Conservation (phyloP, 2,113 vertebrate genomes). For the Oreochromis spilurus region DNA sequence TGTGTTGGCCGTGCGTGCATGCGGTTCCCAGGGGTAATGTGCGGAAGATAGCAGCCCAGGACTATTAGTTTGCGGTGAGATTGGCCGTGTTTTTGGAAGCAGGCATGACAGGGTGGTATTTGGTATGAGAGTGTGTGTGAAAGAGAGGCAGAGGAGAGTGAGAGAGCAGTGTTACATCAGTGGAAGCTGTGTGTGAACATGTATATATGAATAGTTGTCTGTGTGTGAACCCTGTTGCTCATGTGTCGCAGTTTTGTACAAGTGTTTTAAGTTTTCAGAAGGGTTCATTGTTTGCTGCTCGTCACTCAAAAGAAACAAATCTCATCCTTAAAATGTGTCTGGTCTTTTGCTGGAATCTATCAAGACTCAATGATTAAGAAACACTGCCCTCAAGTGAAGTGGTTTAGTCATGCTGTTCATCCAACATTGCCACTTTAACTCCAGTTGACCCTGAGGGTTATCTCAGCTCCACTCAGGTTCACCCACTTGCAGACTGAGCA, state of each 20-base stretch:
- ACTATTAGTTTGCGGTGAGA: conserved; percentile 52
- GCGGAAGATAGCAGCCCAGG: conserved; percentile 40
- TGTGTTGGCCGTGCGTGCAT: not conserved
- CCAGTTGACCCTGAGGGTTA: not conserved
- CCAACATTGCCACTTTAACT: conserved; percentile 9
- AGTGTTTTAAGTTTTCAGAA: not conserved
- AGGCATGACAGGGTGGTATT: conserved; percentile 43
- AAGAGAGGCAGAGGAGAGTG: not conserved
- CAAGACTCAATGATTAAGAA: conserved; percentile 25
- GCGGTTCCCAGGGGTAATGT: conserved; percentile 23
- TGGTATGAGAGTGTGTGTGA: not conserved
- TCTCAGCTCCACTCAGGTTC: conserved; percentile 12
- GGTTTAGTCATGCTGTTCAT: conserved; percentile 11
- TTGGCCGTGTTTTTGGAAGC: conserved; percentile 56
- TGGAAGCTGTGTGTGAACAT: not conserved
- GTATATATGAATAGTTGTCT: not conserved
- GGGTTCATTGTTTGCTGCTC: not conserved
- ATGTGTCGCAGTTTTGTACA: not conserved
- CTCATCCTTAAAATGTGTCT: not conserved
- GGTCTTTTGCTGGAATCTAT: not conserved
- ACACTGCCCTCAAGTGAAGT: conserved; percentile 49
- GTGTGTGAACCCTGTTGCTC: not conserved
- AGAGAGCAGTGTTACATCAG: not conserved
- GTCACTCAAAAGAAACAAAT: not conserved
- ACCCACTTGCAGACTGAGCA: conserved; percentile 8